Conservation (phyloP, 2,797 vertebrate species). For the Propithecus perrieri region DNA sequence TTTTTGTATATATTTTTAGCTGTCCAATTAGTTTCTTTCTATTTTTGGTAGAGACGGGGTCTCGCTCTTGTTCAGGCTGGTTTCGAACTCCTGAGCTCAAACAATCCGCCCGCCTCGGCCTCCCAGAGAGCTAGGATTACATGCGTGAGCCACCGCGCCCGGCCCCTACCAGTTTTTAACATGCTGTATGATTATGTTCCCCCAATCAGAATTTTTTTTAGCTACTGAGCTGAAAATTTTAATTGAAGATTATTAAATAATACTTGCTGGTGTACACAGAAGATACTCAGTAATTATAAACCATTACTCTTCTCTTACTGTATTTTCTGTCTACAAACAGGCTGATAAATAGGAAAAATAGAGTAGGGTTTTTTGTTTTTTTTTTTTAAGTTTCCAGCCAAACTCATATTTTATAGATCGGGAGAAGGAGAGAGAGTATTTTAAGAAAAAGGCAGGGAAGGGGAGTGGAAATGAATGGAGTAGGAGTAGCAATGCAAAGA, state of each 20-base stretch:
- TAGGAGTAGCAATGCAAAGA: not conserved
- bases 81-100: too few relatives aligned
- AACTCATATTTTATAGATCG: not conserved
- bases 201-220: not conserved
- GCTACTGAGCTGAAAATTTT: conserved; percentile 2
- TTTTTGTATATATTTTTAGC: too few relatives aligned
- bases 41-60: too few relatives aligned
- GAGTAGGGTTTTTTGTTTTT: not conserved
- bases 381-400: conserved; percentile 8
- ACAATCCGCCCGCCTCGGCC: too few relatives aligned
- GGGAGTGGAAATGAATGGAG: not conserved
- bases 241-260: conserved; percentile 14
- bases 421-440: not conserved
- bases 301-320: not conserved
- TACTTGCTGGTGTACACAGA: not conserved
- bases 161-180: not conserved
- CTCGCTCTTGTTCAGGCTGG: too few relatives aligned
- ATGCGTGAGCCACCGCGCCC: too few relatives aligned
- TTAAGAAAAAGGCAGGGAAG: not conserved
- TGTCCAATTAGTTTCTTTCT: too few relatives aligned
- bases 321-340: conserved; percentile 7
- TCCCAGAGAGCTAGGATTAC: too few relatives aligned
- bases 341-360: not conserved
- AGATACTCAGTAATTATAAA: not conserved
- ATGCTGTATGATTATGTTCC: not conserved